Base-by-base conservation (phyloP, 2,113 vertebrate genomes). In the Eptesicus fuscus region DNA sequence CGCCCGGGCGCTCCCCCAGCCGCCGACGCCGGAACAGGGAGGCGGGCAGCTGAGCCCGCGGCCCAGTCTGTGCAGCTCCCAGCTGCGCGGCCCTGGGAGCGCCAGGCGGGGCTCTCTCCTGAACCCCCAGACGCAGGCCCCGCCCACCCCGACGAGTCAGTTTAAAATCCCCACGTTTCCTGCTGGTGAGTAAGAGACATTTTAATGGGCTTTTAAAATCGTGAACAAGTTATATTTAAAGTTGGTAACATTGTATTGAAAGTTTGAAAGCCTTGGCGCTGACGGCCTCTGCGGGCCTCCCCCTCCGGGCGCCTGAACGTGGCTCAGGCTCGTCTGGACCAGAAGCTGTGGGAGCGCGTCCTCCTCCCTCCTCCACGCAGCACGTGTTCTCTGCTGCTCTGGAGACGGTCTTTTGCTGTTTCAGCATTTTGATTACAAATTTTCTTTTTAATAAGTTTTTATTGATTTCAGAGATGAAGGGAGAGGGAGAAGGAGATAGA, bases 171-270 rank as follows among this genome's bases (percentile, higher is more conserved):
- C 96, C 5, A 83, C 28, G 85, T 96, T 90, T 79, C 61, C 88
- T 22, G 30, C 59, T 44, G 98, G 98, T 98, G 94, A 98, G 96
- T 94, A 2, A 22, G 42, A 16, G 84, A 18, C 47, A 3, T 47
- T 42, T 37, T 20, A 51, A 5, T 13, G 6, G 49, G 42, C 56
- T 76, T 87, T 92, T 28, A 23, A 53, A 59, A 59, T 37, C n/a
- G 6, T 17, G 90, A 37, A 44, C 28, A 40, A 17, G 7, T 35
- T 40, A 2, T 22, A 18, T 7, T 32, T 73, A 28, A 28, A 32
- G 3, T 56, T 35, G 5, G 1, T 17, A 32, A 18, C 7, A 14
- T 35, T 40, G 4, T 16, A 30, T 3, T 37, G 67, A 22, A 22
- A 35, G 3, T 61, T 35, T 6, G 10, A 25, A 14, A 8, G 37